Conservation (phyloP, 2,888 invertebrate genomes). For the Sesia bembeciformis region DNA sequence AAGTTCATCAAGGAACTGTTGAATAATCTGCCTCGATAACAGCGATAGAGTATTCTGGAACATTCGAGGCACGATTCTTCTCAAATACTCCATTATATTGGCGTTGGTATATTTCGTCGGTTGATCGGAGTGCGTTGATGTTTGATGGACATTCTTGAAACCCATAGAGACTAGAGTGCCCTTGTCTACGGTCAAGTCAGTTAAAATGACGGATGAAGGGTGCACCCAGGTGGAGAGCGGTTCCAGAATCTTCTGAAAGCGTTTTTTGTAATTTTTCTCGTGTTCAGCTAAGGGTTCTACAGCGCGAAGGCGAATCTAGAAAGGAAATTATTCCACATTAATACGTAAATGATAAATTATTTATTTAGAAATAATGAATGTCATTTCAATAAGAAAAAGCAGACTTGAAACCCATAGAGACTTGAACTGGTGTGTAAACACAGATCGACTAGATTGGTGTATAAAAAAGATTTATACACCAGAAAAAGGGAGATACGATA, state of each 20-base stretch:
- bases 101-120: conserved; percentile 77
- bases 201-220: conserved; percentile 83
- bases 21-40: conserved; percentile 88
- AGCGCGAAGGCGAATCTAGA: conserved; percentile 82
- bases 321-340: conserved; percentile 2
- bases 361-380: too few species aligned
- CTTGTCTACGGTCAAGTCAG: conserved; percentile 71
- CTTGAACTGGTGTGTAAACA: too few species aligned
- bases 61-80: conserved; percentile 91
- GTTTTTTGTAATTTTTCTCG: conserved; percentile 85
- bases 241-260: conserved; percentile 88
- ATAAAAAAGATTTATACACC: too few species aligned
- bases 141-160: conserved; percentile 84
- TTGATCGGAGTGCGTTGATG: conserved; percentile 56
- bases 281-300: conserved; percentile 87
- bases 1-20: conserved; percentile 91
- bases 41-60: conserved; percentile 90
- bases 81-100: conserved; percentile 90
- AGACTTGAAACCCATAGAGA: too few species aligned
- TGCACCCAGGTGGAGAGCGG: conserved; percentile 87
- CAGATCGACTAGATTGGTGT: too few species aligned
- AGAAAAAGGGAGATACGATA: too few species aligned
- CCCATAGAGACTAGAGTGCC: conserved; percentile 85
- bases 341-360: too few species aligned
- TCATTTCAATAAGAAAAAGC: too few species aligned